Percentiles rank a stretch among this genome's conserved stretches.
phyloP scores from a whole-genome alignment of 2,888 invertebrate species.

The Epinotia ramella region DNA sequence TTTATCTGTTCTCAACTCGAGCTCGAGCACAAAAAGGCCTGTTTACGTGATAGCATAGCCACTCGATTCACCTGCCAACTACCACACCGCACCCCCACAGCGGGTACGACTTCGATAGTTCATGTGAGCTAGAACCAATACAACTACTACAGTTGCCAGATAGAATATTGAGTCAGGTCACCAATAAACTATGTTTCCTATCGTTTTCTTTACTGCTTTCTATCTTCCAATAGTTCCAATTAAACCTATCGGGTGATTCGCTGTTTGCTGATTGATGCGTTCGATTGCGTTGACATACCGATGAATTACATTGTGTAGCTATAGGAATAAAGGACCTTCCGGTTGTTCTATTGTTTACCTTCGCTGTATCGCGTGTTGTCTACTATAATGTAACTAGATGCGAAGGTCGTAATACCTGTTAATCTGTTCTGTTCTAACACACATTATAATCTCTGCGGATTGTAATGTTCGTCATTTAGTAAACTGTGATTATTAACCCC shows the following conservation, averaged over 20 bases:
- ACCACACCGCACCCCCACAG: constrained; percentile 30
- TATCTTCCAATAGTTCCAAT: constrained; percentile 25
- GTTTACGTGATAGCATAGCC: constrained; percentile 42
- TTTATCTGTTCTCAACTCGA: constrained; percentile 42
- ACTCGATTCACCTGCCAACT: constrained; percentile 45
- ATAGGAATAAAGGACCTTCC: constrained; percentile 36
- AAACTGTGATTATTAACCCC: neutral
- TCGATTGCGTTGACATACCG: constrained; percentile 24
- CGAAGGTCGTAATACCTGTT: constrained; percentile 32
- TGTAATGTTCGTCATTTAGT: neutral
- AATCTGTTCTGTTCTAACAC: neutral
- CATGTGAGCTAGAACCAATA: neutral
- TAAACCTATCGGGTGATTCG: constrained; percentile 5
- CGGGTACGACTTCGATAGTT: neutral
- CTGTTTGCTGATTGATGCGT: constrained; percentile 25
- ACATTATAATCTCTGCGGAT: neutral
- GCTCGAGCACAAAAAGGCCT: constrained; percentile 40
- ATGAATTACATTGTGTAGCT: constrained; percentile 4
- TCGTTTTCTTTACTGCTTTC: constrained; percentile 23
- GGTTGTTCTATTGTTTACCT: constrained; percentile 44
- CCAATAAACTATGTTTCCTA: constrained; percentile 17
- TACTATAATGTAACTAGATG: constrained; percentile 19
- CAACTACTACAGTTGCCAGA: neutral
- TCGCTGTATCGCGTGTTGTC: constrained; percentile 34
- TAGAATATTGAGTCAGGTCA: constrained; percentile 10